phyloP scores from a whole-genome alignment of 1,140 invertebrate genomes.

The Dendroctonus ponderosae region DNA sequence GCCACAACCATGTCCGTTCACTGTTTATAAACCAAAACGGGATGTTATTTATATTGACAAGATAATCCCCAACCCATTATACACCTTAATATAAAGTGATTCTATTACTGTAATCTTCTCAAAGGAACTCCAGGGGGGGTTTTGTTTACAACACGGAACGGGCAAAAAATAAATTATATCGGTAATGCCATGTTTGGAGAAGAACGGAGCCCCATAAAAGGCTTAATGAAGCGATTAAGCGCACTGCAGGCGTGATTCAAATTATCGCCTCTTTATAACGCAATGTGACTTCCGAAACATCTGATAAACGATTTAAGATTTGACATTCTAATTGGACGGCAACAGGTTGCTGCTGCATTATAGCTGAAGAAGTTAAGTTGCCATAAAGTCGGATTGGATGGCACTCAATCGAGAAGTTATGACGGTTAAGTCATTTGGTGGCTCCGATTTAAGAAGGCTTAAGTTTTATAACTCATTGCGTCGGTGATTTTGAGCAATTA shows the following conservation, averaged over 20 bases:
- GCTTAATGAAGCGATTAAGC: slow-evolving; percentile 29
- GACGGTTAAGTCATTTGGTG: too few species aligned
- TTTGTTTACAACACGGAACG: slow-evolving; percentile 8
- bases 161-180: slow-evolving; percentile 27
- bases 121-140: slow-evolving; percentile 18
- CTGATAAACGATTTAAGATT: slow-evolving; percentile 23
- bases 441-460: too few species aligned
- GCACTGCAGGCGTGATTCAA: slow-evolving; percentile 28
- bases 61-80: too few species aligned
- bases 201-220: slow-evolving; percentile 18
- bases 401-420: too few species aligned
- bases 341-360: too few species aligned
- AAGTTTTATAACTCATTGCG: too few species aligned
- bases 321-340: slow-evolving; percentile 22
- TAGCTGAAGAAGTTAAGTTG: too few species aligned
- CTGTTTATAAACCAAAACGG: too few species aligned
- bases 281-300: slow-evolving; percentile 25
- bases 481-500: too few species aligned
- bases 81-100: slow-evolving; percentile 8
- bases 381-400: too few species aligned
- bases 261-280: slow-evolving; percentile 26
- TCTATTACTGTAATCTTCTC: slow-evolving; percentile 7
- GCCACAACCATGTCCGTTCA: too few species aligned
- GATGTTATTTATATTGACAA: too few species aligned
- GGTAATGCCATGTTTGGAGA: slow-evolving; percentile 17